phyloP scores from a whole-genome alignment of 2,797 vertebrate species.

The Lithobates sylvaticus region DNA sequence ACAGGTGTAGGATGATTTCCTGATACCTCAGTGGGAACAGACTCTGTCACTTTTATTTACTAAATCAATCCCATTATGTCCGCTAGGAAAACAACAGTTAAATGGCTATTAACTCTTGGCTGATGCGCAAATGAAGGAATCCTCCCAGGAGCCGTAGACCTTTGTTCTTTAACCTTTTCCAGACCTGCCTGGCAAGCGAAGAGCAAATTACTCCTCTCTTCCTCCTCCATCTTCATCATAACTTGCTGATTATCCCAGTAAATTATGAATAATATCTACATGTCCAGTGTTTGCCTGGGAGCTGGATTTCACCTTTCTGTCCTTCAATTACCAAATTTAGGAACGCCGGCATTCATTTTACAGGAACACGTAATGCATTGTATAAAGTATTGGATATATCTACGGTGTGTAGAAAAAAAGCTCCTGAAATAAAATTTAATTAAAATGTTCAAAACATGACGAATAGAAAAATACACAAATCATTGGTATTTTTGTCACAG shows the following conservation, averaged over 20 bases:
- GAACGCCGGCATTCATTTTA: no score
- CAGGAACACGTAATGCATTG: no score
- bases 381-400: no score
- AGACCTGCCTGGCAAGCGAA: conserved; percentile 71
- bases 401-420: no score
- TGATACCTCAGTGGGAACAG: conserved; percentile 74
- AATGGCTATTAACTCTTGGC: conserved; percentile 83
- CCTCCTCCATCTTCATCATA: conserved; percentile 65
- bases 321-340: conserved; percentile 24
- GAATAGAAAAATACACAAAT: no score
- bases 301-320: conserved; percentile 28
- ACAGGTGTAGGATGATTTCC: conserved; percentile 79
- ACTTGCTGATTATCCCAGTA: conserved; percentile 45
- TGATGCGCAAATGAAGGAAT: conserved; percentile 84
- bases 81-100: conserved; percentile 82
- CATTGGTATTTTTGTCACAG: no score
- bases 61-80: conserved; percentile 84
- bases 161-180: conserved; percentile 79
- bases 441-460: no score
- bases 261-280: conserved; percentile 44
- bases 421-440: no score
- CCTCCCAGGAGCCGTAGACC: conserved; percentile 79
- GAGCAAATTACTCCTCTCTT: conserved; percentile 74
- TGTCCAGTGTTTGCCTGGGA: conserved; percentile 10
- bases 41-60: conserved; percentile 85